Evolutionary conservation across 2,797 vertebrate genomes (phyloP).

Genomic region (Octomys mimax): DNA sequence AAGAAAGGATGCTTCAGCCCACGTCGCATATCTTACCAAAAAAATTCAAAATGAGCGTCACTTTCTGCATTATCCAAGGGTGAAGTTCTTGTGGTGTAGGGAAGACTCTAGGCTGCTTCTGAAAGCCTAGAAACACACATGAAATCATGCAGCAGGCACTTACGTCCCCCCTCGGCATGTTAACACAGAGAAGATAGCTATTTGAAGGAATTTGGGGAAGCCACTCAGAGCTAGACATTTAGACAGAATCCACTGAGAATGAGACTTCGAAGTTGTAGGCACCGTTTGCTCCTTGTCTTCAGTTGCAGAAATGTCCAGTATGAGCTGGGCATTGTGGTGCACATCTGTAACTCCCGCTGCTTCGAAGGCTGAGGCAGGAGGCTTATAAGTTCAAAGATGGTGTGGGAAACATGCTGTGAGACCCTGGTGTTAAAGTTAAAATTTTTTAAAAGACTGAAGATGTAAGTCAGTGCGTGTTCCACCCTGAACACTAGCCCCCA

Average conservation of each 20-base stretch:
- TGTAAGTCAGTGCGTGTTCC: background rate
- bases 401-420: background rate
- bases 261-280: slow-evolving; percentile 37
- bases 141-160: background rate
- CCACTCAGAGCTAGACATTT: background rate
- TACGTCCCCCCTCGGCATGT: slow-evolving; percentile 41
- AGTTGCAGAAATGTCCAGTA: background rate
- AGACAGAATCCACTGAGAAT: slow-evolving; percentile 12
- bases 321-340: background rate
- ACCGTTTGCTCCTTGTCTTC: background rate
- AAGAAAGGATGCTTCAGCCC: background rate
- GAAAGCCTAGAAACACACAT: background rate
- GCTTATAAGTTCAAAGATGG: background rate
- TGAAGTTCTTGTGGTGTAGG: background rate
- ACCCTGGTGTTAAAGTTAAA: background rate
- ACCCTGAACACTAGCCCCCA: background rate
- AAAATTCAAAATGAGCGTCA: background rate
- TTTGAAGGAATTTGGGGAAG: slow-evolving; percentile 27
- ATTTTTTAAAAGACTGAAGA: background rate
- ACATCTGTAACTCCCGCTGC: background rate
- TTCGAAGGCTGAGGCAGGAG: background rate
- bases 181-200: slow-evolving; percentile 31
- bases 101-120: background rate
- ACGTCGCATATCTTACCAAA: background rate
- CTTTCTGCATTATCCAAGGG: background rate